Percentiles rank a stretch among this genome's conserved stretches.
Conservation (phyloP, 2,888 invertebrate species). For the Mylabris sibirica region DNA sequence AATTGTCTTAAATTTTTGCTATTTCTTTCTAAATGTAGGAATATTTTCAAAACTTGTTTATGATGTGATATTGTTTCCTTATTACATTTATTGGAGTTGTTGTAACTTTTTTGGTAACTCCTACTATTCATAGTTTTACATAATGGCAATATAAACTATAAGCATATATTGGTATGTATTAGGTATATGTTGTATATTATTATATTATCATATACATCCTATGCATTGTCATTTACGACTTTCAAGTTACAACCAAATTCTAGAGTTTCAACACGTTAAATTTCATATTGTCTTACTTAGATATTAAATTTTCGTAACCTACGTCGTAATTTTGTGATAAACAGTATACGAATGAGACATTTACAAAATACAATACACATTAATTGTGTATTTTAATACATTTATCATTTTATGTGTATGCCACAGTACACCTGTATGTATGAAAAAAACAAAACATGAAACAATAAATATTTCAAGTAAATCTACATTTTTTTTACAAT, state of each 20-base stretch:
- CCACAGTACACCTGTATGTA: neutral
- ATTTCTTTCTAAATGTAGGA: no score
- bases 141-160: neutral
- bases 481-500: neutral
- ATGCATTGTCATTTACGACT: constrained; percentile 50
- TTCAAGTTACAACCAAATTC: constrained; percentile 39
- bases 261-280: constrained; percentile 43
- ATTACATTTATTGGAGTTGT: neutral
- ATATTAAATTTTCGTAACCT: constrained; percentile 52
- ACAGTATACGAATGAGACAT: constrained; percentile 9
- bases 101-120: neutral
- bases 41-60: constrained; percentile 42
- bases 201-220: constrained; percentile 21
- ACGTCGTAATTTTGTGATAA: constrained; percentile 22
- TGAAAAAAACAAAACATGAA: neutral
- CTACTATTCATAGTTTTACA: neutral
- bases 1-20: no score
- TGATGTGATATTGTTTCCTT: constrained; percentile 55
- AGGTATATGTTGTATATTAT: neutral
- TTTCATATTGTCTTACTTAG: constrained; percentile 53
- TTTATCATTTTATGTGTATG: neutral
- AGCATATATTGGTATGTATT: neutral
- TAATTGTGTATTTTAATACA: no score
- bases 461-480: neutral
- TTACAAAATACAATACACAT: neutral